These are phyloP conservation scores for Podarcis siculus DNA, from an alignment of 2,797 vertebrate genomes.

Conservation along the genomic window DNA sequence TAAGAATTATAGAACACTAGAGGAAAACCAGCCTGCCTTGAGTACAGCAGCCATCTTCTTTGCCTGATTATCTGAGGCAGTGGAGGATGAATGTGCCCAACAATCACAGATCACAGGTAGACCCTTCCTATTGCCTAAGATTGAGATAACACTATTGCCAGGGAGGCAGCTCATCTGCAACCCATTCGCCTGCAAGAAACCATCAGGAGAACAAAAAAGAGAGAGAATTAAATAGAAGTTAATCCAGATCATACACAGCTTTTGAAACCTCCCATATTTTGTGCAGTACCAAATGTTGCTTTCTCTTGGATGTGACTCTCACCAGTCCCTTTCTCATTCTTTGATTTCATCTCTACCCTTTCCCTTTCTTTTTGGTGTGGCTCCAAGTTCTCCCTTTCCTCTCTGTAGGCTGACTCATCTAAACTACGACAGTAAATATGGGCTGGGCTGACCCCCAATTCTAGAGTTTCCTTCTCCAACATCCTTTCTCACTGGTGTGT, in stretches of 20 bases:
- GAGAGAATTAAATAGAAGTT: not conserved
- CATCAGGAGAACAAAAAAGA: not conserved
- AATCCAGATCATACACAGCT: not conserved
- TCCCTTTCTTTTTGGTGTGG: not conserved
- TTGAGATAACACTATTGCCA: no score
- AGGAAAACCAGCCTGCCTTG: no score
- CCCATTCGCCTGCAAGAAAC: not conserved
- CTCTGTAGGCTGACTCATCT: slow-evolving; percentile 42
- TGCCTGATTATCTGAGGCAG: no score
- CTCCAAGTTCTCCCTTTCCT: slow-evolving; percentile 31
- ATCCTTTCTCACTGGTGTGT: slow-evolving; percentile 59
- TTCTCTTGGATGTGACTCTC: not conserved
- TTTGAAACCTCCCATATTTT: not conserved
- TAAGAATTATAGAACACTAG: no score
- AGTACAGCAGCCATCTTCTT: no score
- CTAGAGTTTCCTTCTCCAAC: slow-evolving; percentile 18
- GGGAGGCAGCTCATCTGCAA: not conserved
- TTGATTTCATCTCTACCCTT: not conserved
- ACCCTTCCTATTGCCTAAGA: no score
- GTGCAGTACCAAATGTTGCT: not conserved
- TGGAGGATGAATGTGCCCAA: not conserved
- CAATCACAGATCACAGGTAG: not conserved
- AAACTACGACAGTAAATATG: not conserved
- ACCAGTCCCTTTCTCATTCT: not conserved
- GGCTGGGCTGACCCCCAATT: slow-evolving; percentile 14